These are phyloP conservation scores for Lepus americanus DNA, from an alignment of 2,113 vertebrate species.

Conservation along the genomic window DNA sequence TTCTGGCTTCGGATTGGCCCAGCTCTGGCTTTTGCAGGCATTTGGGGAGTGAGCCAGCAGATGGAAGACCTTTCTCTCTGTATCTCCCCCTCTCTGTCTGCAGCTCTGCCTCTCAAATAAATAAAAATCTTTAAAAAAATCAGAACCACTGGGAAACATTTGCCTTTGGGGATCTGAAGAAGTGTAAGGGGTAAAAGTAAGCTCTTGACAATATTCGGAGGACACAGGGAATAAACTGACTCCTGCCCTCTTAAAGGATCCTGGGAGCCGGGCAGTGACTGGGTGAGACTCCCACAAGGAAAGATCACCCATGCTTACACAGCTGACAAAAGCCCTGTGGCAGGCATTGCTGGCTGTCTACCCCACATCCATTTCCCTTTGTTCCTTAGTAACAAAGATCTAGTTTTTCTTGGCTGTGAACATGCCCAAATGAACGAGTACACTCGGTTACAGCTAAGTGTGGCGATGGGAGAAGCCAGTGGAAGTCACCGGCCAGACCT, in stretches of 20 bases:
- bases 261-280: background rate
- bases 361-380: background rate
- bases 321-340: background rate
- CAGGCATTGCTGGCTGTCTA: background rate
- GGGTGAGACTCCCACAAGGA: background rate
- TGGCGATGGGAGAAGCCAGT: background rate
- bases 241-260: background rate
- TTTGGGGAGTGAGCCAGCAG: too few species aligned
- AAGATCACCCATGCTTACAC: background rate
- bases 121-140: background rate
- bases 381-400: background rate
- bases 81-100: too few species aligned
- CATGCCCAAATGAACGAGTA: background rate
- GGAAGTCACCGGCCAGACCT: background rate
- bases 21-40: too few species aligned
- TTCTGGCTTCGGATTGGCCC: too few species aligned
- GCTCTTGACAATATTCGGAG: constrained; percentile 18
- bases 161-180: background rate
- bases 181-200: constrained; percentile 10
- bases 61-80: too few species aligned
- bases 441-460: background rate
- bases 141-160: background rate
- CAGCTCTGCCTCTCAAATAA: too few species aligned
- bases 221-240: background rate
- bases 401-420: background rate